Conservation (phyloP, 2,888 invertebrate species). For the Oxyscelio sp. region DNA sequence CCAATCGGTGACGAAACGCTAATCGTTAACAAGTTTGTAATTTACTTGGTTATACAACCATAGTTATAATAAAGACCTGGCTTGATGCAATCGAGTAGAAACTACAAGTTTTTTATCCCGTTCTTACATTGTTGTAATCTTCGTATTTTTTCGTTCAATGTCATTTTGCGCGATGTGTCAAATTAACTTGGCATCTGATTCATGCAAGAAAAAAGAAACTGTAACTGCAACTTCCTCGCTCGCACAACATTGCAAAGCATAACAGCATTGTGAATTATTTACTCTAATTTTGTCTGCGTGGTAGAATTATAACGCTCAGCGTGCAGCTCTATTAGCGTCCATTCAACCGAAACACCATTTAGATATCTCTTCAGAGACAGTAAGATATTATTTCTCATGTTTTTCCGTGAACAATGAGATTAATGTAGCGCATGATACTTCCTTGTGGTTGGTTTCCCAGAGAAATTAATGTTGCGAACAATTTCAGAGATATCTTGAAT, state of each 20-base stretch:
- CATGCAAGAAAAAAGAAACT: constrained; percentile 19
- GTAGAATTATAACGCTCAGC: constrained; percentile 56
- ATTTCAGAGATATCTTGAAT: constrained; percentile 66
- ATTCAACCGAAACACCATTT: constrained; percentile 77
- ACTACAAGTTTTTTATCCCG: constrained; percentile 24
- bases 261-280: constrained; percentile 40
- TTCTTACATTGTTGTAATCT: constrained; percentile 13
- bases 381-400: constrained; percentile 64
- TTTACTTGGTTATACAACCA: constrained; percentile 61
- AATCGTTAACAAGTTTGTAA: constrained; percentile 65
- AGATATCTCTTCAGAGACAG: constrained; percentile 73
- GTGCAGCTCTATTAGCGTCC: constrained; percentile 75
- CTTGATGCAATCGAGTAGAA: constrained; percentile 47
- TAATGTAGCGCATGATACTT: constrained; percentile 75
- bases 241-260: constrained; percentile 13
- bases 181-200: constrained; percentile 30
- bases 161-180: constrained; percentile 41
- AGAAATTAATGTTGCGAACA: constrained; percentile 77
- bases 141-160: constrained; percentile 33
- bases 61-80: constrained; percentile 44
- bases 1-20: constrained; percentile 45
- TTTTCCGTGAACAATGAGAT: constrained; percentile 75
- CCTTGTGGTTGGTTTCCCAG: constrained; percentile 70
- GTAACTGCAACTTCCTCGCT: constrained; percentile 46
- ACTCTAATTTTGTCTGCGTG: constrained; percentile 58